phyloP scores from a whole-genome alignment of 2,113 vertebrate species.

The Nesogale talazaci region DNA sequence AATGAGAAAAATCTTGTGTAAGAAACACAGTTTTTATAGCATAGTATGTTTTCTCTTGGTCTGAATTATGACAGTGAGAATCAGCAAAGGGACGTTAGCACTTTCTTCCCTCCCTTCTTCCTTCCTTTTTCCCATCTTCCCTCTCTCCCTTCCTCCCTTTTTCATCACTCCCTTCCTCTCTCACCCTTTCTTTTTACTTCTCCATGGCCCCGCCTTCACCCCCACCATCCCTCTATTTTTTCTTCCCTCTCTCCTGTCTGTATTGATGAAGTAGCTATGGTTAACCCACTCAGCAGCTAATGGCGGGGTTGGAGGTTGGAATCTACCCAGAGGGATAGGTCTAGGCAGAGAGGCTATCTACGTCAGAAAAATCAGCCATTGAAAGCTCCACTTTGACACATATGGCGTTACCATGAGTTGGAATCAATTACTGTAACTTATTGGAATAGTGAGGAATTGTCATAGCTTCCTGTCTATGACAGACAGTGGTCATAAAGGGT shows the following conservation, averaged over 20 bases:
- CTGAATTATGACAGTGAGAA: slow-evolving; percentile 31
- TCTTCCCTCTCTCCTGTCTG: neutral
- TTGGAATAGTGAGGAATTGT: neutral
- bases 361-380: neutral
- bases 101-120: neutral
- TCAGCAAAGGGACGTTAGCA: neutral
- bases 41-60: neutral
- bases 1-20: slow-evolving; percentile 46
- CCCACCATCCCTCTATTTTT: too few species aligned
- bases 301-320: neutral
- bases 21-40: slow-evolving; percentile 46
- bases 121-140: neutral
- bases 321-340: neutral
- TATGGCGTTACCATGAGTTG: neutral
- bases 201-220: neutral
- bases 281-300: neutral
- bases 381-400: neutral
- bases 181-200: neutral
- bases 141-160: neutral
- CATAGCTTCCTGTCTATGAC: slow-evolving; percentile 63
- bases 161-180: neutral
- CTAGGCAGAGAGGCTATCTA: neutral
- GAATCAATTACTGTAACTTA: neutral
- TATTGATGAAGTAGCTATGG: slow-evolving; percentile 9
- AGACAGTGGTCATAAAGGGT: slow-evolving; percentile 83